Evolutionary conservation across 2,797 vertebrate species (phyloP).

Genomic region (Zalophus californianus): DNA sequence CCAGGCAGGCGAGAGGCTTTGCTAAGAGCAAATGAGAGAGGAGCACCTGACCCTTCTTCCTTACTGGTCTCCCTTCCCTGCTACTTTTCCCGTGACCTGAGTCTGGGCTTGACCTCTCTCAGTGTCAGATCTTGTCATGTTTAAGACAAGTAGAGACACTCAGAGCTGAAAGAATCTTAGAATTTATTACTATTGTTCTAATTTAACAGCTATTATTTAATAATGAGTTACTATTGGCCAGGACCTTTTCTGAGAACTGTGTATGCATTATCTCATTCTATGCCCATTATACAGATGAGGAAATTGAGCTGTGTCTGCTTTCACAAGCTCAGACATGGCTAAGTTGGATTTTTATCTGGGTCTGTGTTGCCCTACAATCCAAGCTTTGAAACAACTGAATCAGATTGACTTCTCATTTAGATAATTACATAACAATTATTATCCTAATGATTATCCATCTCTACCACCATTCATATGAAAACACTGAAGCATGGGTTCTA

Average conservation of each 20-base stretch:
- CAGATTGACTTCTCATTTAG: background rate
- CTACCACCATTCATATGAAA: background rate
- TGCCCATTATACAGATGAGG: background rate
- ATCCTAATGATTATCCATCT: background rate
- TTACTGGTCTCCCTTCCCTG: background rate
- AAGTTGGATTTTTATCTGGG: background rate
- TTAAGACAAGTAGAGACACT: background rate
- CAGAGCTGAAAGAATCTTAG: background rate
- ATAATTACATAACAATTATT: background rate
- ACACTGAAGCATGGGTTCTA: background rate
- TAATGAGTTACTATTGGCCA: background rate
- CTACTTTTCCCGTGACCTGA: background rate
- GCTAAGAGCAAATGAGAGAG: background rate
- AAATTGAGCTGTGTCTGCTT: background rate
- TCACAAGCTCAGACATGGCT: background rate
- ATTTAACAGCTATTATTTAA: background rate
- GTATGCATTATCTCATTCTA: background rate
- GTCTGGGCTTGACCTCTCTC: background rate
- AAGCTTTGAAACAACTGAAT: background rate
- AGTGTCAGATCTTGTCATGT: background rate
- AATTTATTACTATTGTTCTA: background rate
- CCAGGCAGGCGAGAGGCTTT: background rate
- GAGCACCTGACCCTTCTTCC: background rate
- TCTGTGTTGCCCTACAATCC: background rate
- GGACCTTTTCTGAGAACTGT: background rate